These are phyloP conservation scores for Chymomyza caudatula DNA, from an alignment of 2,888 invertebrate species.

Conservation along the genomic window DNA sequence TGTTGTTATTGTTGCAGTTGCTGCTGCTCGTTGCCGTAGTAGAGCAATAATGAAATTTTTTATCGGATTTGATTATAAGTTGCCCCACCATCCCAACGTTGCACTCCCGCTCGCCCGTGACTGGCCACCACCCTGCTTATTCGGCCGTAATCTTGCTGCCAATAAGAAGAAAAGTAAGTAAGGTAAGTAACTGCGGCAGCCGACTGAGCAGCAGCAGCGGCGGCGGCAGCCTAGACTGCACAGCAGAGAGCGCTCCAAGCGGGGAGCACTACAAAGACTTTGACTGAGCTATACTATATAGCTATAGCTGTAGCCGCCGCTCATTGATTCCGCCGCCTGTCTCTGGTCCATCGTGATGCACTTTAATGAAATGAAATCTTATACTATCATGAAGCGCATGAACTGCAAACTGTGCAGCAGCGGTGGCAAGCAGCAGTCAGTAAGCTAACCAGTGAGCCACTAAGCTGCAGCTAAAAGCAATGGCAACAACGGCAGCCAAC, in stretches of 20 bases:
- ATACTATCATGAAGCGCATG: slow-evolving; percentile 74
- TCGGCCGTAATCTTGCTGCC: slow-evolving; percentile 56
- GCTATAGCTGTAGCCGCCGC: slow-evolving; percentile 30
- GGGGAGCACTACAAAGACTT: slow-evolving; percentile 35
- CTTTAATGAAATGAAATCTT: slow-evolving; percentile 79
- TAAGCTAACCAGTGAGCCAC: slow-evolving; percentile 30
- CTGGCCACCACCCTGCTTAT: neutral
- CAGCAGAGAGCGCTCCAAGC: slow-evolving; percentile 32
- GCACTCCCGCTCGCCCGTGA: neutral
- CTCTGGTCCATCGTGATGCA: slow-evolving; percentile 75
- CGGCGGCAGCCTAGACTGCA: slow-evolving; percentile 35
- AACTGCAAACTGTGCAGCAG: slow-evolving; percentile 49
- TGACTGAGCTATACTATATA: slow-evolving; percentile 26
- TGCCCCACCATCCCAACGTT: slow-evolving; percentile 38
- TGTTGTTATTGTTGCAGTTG: slow-evolving; percentile 18
- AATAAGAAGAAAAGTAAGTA: slow-evolving; percentile 71
- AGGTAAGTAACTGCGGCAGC: slow-evolving; percentile 37
- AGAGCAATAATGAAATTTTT: slow-evolving; percentile 71
- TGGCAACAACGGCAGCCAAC: slow-evolving; percentile 13
- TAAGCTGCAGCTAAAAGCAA: neutral
- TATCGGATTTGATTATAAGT: slow-evolving; percentile 72
- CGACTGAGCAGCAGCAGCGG: slow-evolving; percentile 7
- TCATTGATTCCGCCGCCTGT: slow-evolving; percentile 56
- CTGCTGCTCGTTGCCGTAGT: slow-evolving; percentile 28
- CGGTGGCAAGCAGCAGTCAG: slow-evolving; percentile 27